These are phyloP conservation scores for Thalassoma bifasciatum DNA, from an alignment of 2,113 vertebrate species.

Conservation along the genomic window DNA sequence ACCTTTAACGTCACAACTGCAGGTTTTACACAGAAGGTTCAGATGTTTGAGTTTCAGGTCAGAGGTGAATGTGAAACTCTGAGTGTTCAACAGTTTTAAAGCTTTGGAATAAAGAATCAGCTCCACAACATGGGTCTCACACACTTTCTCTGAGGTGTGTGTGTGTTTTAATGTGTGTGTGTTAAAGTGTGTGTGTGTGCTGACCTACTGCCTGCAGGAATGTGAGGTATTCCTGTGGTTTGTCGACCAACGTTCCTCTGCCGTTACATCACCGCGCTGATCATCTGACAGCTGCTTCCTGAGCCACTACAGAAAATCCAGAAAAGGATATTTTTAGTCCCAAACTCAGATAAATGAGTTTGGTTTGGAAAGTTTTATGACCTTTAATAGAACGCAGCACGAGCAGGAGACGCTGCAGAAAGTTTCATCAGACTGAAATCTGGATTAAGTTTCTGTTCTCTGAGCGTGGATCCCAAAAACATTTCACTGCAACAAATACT, in stretches of 20 bases:
- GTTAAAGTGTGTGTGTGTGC: not conserved
- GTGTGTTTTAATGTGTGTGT: not conserved
- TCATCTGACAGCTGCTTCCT: slow-evolving; percentile 51
- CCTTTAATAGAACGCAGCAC: slow-evolving; percentile 28
- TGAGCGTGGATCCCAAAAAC: too few species aligned
- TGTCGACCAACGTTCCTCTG: slow-evolving; percentile 33
- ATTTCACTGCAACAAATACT: too few species aligned
- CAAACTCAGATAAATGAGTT: slow-evolving; percentile 38
- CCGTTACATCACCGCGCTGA: slow-evolving; percentile 43
- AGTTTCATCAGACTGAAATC: not conserved
- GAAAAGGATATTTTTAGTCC: slow-evolving; percentile 65
- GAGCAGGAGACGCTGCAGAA: not conserved
- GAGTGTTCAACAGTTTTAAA: too few species aligned
- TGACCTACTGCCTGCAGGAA: slow-evolving; percentile 61
- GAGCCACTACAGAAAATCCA: slow-evolving; percentile 49
- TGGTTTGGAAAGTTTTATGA: slow-evolving; percentile 28
- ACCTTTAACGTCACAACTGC: too few species aligned
- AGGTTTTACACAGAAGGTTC: too few species aligned
- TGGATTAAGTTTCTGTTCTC: too few species aligned
- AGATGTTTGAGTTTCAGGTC: too few species aligned
- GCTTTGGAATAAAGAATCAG: too few species aligned
- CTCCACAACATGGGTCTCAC: not conserved
- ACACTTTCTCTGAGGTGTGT: slow-evolving; percentile 4
- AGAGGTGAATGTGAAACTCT: too few species aligned
- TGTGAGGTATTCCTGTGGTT: slow-evolving; percentile 58